Conservation (phyloP, 2,113 vertebrate species). For the Thunnus maccoyii region DNA sequence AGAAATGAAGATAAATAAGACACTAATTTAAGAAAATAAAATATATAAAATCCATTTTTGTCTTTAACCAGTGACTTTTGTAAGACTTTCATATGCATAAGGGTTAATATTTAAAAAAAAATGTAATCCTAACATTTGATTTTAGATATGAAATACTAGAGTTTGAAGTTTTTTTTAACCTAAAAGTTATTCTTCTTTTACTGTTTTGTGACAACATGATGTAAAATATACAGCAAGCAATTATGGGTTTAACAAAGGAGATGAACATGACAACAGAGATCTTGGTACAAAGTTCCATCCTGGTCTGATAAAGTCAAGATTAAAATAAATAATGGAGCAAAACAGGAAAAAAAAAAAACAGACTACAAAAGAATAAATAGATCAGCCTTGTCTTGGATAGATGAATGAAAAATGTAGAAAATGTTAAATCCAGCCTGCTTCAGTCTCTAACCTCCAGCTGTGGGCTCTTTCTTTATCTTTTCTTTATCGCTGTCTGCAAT, state of each 20-base stretch:
- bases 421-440: constrained; percentile 17
- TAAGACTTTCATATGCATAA: too few species aligned
- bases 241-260: background rate
- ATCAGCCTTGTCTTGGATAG: constrained; percentile 4
- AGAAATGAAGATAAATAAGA: too few species aligned
- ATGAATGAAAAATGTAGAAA: constrained; percentile 18
- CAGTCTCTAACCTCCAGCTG: constrained; percentile 33
- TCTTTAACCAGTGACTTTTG: too few species aligned
- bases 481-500: constrained; percentile 36
- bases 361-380: constrained; percentile 17
- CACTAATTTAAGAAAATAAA: too few species aligned
- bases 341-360: background rate
- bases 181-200: too few species aligned
- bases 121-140: too few species aligned
- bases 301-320: background rate
- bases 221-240: background rate
- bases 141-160: too few species aligned
- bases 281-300: background rate
- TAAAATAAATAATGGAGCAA: background rate
- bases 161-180: too few species aligned
- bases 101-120: too few species aligned
- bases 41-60: too few species aligned
- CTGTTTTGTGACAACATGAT: too few species aligned
- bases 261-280: background rate
- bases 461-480: constrained; percentile 25